Base-by-base conservation (phyloP, 2,888 invertebrate genomes). In the Kuschelorhynchus macadamiae region DNA sequence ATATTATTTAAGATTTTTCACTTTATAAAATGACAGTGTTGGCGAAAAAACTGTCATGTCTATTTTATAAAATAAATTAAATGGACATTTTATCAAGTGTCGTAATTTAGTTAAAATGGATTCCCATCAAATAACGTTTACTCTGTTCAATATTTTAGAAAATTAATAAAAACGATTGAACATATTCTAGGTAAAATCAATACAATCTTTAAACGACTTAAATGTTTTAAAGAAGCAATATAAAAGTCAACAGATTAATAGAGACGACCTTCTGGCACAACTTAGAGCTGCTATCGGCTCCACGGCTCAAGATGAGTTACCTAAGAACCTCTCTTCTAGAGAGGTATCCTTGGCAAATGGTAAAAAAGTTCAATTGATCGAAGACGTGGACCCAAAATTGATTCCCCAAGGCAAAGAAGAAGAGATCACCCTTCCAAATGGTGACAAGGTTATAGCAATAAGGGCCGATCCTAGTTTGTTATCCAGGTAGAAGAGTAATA, bases 341-440 rank as follows among this genome's bases (percentile, higher is more conserved):
- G 93, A 93, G 79, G 87, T 93, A 52, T 88, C 91, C 5, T 79
- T 93, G 47, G 87, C 89, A 0, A 92, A 92, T 75, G 93, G 93
- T 0, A 91, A 93, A 80, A 90, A 89, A 75, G 89, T 92, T 12
- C 92, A 93, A 83, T 88, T 91, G 0, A 89, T 91, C 62, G 71
- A 76, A 67, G 72, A 78, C 8, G 71, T 68, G 14, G 77, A 78
- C 57, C 72, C 75, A 0, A 75, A 78, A 30, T 60, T 76, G n/a
- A 65, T 78, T 17, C 74, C 76, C 1, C 68, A 74, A 41, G 78
- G 77, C 3, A 77, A 75, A 71, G 73, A 71, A 4, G 75, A 75
- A 50, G 78, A 79, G 72, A 87, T 92, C 53, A 87, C 90, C 16
- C 78, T 92, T 44, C 88, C 89, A 0, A 91, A 91, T 76, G 92